phyloP scores from a whole-genome alignment of 30 jellyfish, hydroid and myxozoan genomes.

The Phacellophora camtschatica region DNA sequence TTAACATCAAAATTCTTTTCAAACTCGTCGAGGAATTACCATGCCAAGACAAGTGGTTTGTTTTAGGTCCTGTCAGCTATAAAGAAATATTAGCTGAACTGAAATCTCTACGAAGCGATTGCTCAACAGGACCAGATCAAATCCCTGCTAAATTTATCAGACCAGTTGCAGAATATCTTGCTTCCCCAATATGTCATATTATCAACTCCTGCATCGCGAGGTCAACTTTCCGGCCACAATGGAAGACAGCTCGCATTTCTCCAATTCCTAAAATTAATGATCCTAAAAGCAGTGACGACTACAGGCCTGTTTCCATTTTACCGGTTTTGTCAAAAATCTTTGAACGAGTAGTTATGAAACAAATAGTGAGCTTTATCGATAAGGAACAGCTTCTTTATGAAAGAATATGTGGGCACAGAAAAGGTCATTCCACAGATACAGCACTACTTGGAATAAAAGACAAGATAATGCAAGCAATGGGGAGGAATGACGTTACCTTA shows the following conservation, averaged over 20 bases:
- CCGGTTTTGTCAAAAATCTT: slow-evolving; percentile 17
- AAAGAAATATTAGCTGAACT: slow-evolving; percentile 22
- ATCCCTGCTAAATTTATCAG: slow-evolving; percentile 28
- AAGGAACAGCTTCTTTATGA: not conserved
- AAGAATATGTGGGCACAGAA: slow-evolving; percentile 25
- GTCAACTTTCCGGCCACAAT: slow-evolving; percentile 19
- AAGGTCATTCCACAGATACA: slow-evolving; percentile 57
- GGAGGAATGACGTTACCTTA: slow-evolving; percentile 52
- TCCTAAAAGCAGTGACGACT: not conserved
- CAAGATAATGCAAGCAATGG: slow-evolving; percentile 42
- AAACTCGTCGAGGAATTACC: not conserved
- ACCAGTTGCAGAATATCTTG: slow-evolving; percentile 35
- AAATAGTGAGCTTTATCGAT: slow-evolving; percentile 14
- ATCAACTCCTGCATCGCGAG: slow-evolving; percentile 14
- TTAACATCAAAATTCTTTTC: not conserved
- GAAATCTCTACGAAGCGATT: slow-evolving; percentile 7
- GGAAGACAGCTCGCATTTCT: slow-evolving; percentile 41
- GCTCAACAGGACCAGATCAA: slow-evolving; percentile 58
- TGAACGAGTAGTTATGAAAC: slow-evolving; percentile 16
- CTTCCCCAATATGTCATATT: slow-evolving; percentile 16
- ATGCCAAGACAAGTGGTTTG: not conserved
- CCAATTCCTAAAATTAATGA: slow-evolving; percentile 38
- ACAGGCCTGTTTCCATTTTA: slow-evolving; percentile 36
- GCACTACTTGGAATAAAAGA: slow-evolving; percentile 44
- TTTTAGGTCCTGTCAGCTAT: slow-evolving; percentile 17